Evolutionary conservation across 2,888 invertebrate species (phyloP).

Genomic region (Lepeophtheirus nordmannii): DNA sequence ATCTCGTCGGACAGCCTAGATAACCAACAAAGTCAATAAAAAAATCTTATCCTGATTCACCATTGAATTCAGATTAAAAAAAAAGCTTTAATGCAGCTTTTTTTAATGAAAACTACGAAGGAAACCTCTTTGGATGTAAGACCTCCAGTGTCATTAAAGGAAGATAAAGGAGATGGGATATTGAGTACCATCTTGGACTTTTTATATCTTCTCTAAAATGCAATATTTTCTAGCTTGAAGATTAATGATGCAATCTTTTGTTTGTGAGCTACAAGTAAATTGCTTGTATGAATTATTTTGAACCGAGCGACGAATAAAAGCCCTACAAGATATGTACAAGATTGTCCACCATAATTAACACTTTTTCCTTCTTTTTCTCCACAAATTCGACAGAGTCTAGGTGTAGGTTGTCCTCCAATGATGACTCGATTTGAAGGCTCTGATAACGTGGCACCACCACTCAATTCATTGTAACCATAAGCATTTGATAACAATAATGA

Average conservation of each 20-base stretch:
- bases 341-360: neutral
- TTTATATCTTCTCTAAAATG: constrained; percentile 28
- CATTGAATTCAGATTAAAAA: neutral
- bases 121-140: neutral
- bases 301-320: constrained; percentile 30
- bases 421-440: too few relatives aligned
- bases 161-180: neutral
- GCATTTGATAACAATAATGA: neutral
- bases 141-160: neutral
- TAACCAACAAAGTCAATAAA: neutral
- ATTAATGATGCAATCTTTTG: constrained; percentile 29
- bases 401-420: too few relatives aligned
- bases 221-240: constrained; percentile 29
- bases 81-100: neutral
- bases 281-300: constrained; percentile 30
- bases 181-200: neutral
- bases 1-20: neutral
- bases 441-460: too few relatives aligned
- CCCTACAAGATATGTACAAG: neutral
- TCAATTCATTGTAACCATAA: too few relatives aligned
- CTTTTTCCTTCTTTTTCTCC: constrained; percentile 11
- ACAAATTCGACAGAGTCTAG: constrained; percentile 9
- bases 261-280: constrained; percentile 29
- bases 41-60: neutral
- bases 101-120: neutral